Evolutionary conservation across 2,113 vertebrate genomes (phyloP).

Genomic region (Centropus bengalensis): DNA sequence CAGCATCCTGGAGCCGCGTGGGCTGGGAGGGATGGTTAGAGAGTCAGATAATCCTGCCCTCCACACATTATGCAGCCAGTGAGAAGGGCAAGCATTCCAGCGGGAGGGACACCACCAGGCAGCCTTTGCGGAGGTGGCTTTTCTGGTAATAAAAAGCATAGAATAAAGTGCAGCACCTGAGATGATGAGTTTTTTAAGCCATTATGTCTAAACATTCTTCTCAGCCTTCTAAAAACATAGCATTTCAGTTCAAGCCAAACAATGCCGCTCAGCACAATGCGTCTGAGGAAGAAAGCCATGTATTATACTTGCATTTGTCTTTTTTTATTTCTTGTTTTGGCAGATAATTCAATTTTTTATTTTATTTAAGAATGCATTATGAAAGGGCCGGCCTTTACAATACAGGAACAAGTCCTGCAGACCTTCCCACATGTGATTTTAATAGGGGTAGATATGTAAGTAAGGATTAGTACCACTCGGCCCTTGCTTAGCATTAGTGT

Average conservation of each 20-base stretch:
- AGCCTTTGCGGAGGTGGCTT: conserved; percentile 23
- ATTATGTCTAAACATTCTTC: conserved; percentile 15
- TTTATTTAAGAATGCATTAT: background rate
- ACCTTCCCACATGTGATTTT: conserved; percentile 42
- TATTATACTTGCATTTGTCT: background rate
- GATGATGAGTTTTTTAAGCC: conserved; percentile 20
- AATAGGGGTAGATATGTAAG: conserved; percentile 50
- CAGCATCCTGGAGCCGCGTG: background rate
- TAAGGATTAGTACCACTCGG: conserved; percentile 50
- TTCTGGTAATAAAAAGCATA: background rate
- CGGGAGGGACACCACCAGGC: conserved; percentile 12
- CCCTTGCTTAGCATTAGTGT: conserved; percentile 34
- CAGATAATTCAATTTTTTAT: background rate
- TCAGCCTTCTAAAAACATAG: background rate
- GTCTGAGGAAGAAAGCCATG: conserved; percentile 8
- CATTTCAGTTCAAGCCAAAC: conserved; percentile 20
- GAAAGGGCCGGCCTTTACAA: background rate
- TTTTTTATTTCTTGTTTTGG: background rate
- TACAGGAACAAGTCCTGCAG: conserved; percentile 3
- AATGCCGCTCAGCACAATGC: background rate
- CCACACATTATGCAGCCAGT: conserved; percentile 53
- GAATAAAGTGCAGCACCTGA: conserved; percentile 21
- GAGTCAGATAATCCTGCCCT: conserved; percentile 45
- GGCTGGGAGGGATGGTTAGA: background rate
- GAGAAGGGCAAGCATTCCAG: conserved; percentile 57